These are phyloP conservation scores for Hydrozoanthus tunicans DNA, from an alignment of 64 coral and sea anemone species.

Conservation along the genomic window DNA sequence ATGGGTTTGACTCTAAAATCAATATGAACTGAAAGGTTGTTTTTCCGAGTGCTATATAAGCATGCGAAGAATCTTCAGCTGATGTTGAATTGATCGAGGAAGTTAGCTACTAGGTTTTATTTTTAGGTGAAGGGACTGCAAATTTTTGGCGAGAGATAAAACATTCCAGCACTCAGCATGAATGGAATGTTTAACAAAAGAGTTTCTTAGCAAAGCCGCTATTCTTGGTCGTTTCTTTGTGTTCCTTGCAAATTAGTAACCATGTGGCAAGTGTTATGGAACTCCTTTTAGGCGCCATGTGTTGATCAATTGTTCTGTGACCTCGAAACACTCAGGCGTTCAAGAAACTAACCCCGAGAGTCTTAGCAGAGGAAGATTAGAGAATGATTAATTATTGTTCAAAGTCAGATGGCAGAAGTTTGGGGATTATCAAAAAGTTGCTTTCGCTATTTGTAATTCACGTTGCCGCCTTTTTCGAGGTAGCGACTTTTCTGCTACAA, in stretches of 20 bases:
- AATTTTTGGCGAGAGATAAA: neutral
- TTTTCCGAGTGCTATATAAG: neutral
- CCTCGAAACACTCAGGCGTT: constrained; percentile 6
- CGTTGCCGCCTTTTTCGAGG: neutral
- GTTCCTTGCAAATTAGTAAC: constrained; percentile 28
- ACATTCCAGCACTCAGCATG: constrained; percentile 40
- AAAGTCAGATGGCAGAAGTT: neutral
- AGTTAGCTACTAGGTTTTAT: neutral
- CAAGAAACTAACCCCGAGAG: neutral
- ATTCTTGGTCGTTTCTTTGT: constrained; percentile 38
- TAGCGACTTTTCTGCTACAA: too few species aligned
- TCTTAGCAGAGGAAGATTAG: neutral
- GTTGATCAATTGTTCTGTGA: constrained; percentile 18
- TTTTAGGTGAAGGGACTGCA: neutral
- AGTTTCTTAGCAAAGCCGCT: neutral
- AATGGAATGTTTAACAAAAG: neutral
- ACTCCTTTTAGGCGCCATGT: constrained; percentile 28
- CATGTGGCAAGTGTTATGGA: constrained; percentile 28
- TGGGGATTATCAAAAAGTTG: neutral
- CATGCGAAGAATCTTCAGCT: neutral
- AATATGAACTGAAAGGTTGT: neutral
- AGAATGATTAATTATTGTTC: constrained; percentile 7
- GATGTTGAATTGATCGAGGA: neutral
- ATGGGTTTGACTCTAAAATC: neutral
- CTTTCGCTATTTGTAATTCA: neutral